Evolutionary conservation across 2,888 invertebrate genomes (phyloP), one percentile per base, ranked within the genome.

Genomic region (Chirona hameri): DNA sequence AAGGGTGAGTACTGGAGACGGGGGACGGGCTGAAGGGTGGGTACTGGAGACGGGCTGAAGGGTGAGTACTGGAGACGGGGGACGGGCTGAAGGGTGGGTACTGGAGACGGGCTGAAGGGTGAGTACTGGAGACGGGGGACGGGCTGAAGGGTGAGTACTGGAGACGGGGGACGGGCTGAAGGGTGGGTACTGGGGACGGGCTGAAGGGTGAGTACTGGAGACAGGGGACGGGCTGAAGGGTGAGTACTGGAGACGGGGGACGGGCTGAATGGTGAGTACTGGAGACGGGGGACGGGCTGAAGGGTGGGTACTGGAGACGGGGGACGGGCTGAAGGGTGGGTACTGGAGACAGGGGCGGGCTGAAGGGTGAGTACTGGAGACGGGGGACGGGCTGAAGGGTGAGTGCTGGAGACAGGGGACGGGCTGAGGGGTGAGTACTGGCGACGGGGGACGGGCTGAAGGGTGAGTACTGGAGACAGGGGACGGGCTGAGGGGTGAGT

Each of bases 141-240:
- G 39, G 39, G 39, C 39, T n/a, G n/a, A n/a, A n/a, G n/a, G n/a
- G n/a, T n/a, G n/a, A n/a, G n/a, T n/a, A n/a, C n/a, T n/a, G n/a
- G n/a, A n/a, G 97, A 97, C 90, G 97, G 97, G 85, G 97, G 97
- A 82, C n/a, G 96, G 96, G 87, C 91, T 97, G 87, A 97, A 97
- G 89, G 96, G 91, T 89, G 86, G 81, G 82, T 7, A 5, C 2
- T 39, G 39, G 39, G 7, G 39, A 39, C 39, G 7, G 39, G 39
- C n/a, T n/a, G n/a, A n/a, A n/a, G n/a, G n/a, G n/a, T n/a, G n/a
- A n/a, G 39, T 2, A 39, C 39, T 2, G 39, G 39, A 2, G 97
- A 97, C 90, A 97, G 97, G 85, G 97, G 97, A 82, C n/a, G 96
- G 96, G 87, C 91, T 97, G 87, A 97, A 97, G 89, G 96, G 91